Conservation (phyloP, 2,888 invertebrate species). For the Dicycla oo region DNA sequence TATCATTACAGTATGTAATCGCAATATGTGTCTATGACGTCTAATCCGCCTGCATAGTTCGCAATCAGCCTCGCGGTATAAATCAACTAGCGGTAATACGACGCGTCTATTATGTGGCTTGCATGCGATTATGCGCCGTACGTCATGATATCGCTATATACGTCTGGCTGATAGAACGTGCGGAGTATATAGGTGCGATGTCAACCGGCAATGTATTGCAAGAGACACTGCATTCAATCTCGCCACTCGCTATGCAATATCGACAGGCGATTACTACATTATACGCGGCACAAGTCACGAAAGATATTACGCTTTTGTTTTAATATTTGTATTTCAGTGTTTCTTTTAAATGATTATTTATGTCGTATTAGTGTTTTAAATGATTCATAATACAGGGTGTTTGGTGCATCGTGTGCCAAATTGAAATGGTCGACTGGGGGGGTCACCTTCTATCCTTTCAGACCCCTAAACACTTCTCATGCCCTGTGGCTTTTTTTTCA, state of each 20-base stretch:
- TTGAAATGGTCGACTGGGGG: too few relatives aligned
- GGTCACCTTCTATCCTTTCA: too few relatives aligned
- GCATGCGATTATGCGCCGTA: constrained; percentile 3
- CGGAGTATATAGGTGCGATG: background rate
- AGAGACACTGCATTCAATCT: constrained; percentile 64
- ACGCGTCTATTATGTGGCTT: constrained; percentile 1
- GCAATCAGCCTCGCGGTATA: constrained; percentile 23
- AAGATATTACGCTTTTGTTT: background rate
- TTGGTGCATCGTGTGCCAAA: too few relatives aligned
- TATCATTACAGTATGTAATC: constrained; percentile 9
- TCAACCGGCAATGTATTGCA: constrained; percentile 41
- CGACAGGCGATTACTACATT: constrained; percentile 62
- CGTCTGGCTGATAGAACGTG: background rate
- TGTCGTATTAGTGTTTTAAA: too few relatives aligned
- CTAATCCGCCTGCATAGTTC: constrained; percentile 23
- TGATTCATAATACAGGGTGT: too few relatives aligned
- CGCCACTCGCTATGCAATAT: constrained; percentile 58
- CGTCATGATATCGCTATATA: constrained; percentile 5
- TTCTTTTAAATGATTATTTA: background rate
- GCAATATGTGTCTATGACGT: background rate
- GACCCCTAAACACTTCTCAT: too few relatives aligned
- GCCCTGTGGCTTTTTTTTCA: too few relatives aligned
- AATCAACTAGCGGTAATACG: constrained; percentile 11
- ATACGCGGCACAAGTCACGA: constrained; percentile 30
- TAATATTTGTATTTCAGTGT: background rate